Percentiles rank a stretch among this genome's conserved stretches.
These are phyloP conservation scores for Chesias legatella DNA, from an alignment of 2,888 invertebrate species.

Conservation along the genomic window DNA sequence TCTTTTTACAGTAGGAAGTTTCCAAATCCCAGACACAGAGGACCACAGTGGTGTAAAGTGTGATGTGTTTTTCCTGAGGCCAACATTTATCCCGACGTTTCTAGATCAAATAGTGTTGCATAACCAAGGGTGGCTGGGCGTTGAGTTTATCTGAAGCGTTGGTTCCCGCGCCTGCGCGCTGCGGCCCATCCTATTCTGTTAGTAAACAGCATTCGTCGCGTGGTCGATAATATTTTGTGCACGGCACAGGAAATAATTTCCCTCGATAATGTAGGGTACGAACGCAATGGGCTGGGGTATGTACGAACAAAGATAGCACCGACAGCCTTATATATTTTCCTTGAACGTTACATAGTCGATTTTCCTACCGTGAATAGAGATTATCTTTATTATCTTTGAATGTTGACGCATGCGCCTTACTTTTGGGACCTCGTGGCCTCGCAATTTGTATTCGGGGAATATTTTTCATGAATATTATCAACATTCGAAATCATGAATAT, in stretches of 20 bases:
- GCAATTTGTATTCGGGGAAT: constrained; percentile 14
- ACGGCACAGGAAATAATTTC: constrained; percentile 42
- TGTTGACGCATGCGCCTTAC: constrained; percentile 18
- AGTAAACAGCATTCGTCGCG: constrained; percentile 49
- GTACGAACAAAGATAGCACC: constrained; percentile 29
- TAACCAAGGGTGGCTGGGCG: constrained; percentile 55
- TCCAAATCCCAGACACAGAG: constrained; percentile 31
- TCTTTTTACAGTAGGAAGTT: constrained; percentile 18
- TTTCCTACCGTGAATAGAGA: constrained; percentile 24
- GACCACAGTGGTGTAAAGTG: no score
- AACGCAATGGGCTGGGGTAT: constrained; percentile 28
- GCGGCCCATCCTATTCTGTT: constrained; percentile 44
- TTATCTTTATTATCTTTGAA: constrained; percentile 23
- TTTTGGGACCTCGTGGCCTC: constrained; percentile 15
- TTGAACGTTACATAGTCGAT: constrained; percentile 22
- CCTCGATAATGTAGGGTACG: constrained; percentile 31
- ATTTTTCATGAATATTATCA: constrained; percentile 23
- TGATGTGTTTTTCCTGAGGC: constrained; percentile 35
- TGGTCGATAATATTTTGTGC: constrained; percentile 56
- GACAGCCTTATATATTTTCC: constrained; percentile 23
- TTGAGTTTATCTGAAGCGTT: constrained; percentile 44
- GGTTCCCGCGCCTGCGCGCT: constrained; percentile 45
- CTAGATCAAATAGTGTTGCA: constrained; percentile 61
- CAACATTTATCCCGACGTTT: constrained; percentile 50
- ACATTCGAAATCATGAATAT: constrained; percentile 1